Base-by-base conservation (phyloP, 1,140 invertebrate genomes). In the Musca vetustissima region DNA sequence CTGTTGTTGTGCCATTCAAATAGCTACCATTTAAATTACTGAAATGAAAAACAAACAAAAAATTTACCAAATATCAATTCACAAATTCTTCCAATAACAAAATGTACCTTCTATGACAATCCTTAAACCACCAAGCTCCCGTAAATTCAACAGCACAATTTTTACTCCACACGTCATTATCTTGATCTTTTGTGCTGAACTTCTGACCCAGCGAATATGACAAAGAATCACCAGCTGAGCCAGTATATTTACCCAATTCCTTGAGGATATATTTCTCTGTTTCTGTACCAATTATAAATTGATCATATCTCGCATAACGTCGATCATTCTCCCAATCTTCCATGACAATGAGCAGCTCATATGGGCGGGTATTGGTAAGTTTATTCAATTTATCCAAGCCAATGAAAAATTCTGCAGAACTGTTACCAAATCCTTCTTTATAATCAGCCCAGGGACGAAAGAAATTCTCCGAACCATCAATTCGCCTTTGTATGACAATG, bases 161-260 rank as follows among this genome's bases (percentile, higher is more conserved):
- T 2, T 86, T 86, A 57, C 89, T 89, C 57, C 85, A 85, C 73
- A 84, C 86, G 75, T 93, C 91, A 74, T 92, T 89, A 74, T 93
- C 91, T 13, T 84, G 74, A 69, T 92, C 88, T n/a, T 83, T 83
- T 0, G 91, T 91, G 50, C 87, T 90, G 81, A 92, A 93, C 74
- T 86, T 86, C 75, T 88, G 87, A 0, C 86, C 87, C 61, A 88
- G 86, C 75, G 92, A 90, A 53, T 89, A 88, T 14, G 83, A 82
- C 49, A 93, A 76, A 0, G 89, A 88, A 76, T 93, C 88, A n/a
- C 84, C 88, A 69, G 88, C 88, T 69, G 86, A 87, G 15, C 91
- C 91, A 25, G 83, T 84, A 76, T 88, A 91, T 47, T 85, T 84
- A 9, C 87, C 87, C 3, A 93, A 76, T 1, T 87, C 82, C 71